Evolutionary conservation across 2,797 vertebrate genomes (phyloP), one percentile per base, ranked within the genome.

Genomic region (Halcyon chelicuti): DNA sequence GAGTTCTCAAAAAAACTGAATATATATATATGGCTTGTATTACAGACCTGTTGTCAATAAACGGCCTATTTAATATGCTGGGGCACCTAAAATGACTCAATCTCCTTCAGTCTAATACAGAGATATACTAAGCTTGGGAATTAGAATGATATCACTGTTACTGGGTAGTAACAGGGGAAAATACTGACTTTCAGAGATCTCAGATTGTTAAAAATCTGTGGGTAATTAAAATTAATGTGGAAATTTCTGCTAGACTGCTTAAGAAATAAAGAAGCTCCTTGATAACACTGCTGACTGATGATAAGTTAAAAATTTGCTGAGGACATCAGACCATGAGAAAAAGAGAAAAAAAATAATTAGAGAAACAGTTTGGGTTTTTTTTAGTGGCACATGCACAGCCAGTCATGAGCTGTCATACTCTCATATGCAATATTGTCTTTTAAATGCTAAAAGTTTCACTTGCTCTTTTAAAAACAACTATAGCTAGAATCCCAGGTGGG

Each of bases 191-290:
- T 79, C 83, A 85, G 60, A 85, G 88, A 85, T 80, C 77, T 87
- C 86, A 83, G 83, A 85, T 90, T 83, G 86, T 89, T 93, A 89
- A 87, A 96, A 95, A 74, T 61, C 63, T 80, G 42, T 35, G 62
- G 39, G 66, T 72, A 95, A 95, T 92, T 95, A 94, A 91, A 90
- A 96, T 79, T 74, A 92, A 94, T 85, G 74, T 85, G 88, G 83
- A 93, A 92, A 92, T 71, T 92, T 95, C 83, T 97, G 49, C 67
- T 82, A 82, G 77, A 62, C 37, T 47, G 57, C 68, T 88, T 92
- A 92, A 67, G 83, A 96, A 94, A 96, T 89, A 74, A 81, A 94
- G 90, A 61, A 79, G 47, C 29, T 86, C 40, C 68, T 81, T 93
- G 58, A 62, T 93, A 88, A 60, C 18, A 22, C 46, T 92, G 44